A percentile compares a stretch with the other conserved stretches of the same genome.
Conservation (phyloP, 2,888 invertebrate genomes). For the Oeneis ivallda region DNA sequence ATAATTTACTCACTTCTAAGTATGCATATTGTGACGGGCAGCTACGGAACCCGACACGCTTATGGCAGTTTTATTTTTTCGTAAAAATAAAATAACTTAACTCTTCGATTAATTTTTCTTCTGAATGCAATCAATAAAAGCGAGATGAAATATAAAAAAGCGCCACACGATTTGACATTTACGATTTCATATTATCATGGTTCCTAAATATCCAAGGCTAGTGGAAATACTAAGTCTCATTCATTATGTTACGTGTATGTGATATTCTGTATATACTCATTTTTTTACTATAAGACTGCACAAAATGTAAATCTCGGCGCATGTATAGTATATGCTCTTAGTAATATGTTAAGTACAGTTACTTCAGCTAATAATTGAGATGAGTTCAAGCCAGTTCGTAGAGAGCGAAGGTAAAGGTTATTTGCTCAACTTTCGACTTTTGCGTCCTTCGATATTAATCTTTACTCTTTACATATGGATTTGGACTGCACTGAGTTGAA, state of each 20-base stretch:
- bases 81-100: too few species aligned
- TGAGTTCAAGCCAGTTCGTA: constrained; percentile 29
- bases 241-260: constrained; percentile 27
- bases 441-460: constrained; percentile 30
- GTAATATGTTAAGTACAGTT: constrained; percentile 12
- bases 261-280: constrained; percentile 29
- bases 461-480: constrained; percentile 21
- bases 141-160: constrained; percentile 1
- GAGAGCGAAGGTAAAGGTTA: constrained; percentile 36
- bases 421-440: constrained; percentile 32
- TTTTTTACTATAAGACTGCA: constrained; percentile 21
- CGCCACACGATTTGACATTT: constrained; percentile 19
- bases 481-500: neutral
- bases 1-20: too few species aligned
- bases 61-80: too few species aligned
- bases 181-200: neutral
- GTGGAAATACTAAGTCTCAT: constrained; percentile 20
- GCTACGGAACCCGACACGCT: too few species aligned
- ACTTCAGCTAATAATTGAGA: constrained; percentile 24
- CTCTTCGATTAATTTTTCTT: neutral
- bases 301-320: constrained; percentile 29
- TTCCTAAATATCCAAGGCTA: constrained; percentile 2
- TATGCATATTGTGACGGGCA: too few species aligned
- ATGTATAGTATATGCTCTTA: constrained; percentile 29
- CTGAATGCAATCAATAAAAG: neutral